These are phyloP conservation scores for Dromaius novaehollandiae DNA, from an alignment of 2,113 vertebrate genomes.

Conservation along the genomic window DNA sequence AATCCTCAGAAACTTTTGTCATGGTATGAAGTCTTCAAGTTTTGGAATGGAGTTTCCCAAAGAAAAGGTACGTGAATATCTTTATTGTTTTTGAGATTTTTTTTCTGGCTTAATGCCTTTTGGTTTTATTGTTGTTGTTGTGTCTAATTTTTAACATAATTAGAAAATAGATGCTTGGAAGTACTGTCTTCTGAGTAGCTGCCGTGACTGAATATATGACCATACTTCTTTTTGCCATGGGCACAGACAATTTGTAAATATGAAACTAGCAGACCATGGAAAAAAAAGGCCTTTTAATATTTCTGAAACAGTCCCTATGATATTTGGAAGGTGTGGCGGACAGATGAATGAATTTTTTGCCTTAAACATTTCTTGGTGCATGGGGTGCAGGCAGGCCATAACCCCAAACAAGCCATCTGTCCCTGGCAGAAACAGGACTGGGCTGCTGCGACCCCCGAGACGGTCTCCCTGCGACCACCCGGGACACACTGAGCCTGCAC, in stretches of 20 bases:
- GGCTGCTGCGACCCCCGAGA: too few species aligned
- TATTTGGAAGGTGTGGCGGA: background rate
- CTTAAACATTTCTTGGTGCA: too few species aligned
- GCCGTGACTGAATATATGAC: background rate
- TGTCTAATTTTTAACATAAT: background rate
- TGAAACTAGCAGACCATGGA: background rate
- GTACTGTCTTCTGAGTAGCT: background rate
- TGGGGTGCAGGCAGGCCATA: too few species aligned
- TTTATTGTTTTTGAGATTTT: background rate
- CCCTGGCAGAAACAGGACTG: too few species aligned
- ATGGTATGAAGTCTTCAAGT: background rate
- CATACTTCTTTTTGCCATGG: background rate
- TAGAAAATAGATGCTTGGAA: background rate
- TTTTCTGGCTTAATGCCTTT: background rate
- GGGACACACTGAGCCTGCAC: too few species aligned
- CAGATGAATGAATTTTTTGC: too few species aligned
- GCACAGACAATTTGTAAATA: background rate
- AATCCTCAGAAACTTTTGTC: background rate
- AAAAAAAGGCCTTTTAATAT: background rate
- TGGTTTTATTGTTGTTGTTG: background rate
- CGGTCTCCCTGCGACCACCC: too few species aligned
- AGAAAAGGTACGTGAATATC: background rate
- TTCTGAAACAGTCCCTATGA: background rate
- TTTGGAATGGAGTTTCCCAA: background rate
- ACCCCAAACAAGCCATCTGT: too few species aligned